phyloP scores from a whole-genome alignment of 2,888 invertebrate genomes.

The Netelia virgata region DNA sequence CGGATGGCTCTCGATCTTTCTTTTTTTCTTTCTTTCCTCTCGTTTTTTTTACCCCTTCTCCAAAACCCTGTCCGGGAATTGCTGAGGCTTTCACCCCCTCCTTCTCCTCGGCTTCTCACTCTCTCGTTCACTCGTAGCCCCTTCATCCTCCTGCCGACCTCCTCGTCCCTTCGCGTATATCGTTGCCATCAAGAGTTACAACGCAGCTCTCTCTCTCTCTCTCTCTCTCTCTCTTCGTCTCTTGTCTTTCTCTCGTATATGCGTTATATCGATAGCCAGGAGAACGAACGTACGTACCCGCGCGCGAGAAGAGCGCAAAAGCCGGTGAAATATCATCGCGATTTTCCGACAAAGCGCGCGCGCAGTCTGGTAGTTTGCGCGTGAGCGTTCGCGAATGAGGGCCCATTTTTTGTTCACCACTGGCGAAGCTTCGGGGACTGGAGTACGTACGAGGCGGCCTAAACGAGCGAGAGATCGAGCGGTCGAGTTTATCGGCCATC shows the following conservation, averaged over 20 bases:
- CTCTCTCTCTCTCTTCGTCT: conserved; percentile 28
- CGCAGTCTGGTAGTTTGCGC: conserved; percentile 73
- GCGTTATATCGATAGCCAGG: conserved; percentile 75
- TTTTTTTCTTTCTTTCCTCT: conserved; percentile 22
- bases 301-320: conserved; percentile 69
- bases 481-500: no score
- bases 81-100: conserved; percentile 21
- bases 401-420: conserved; percentile 78
- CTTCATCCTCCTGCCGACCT: not conserved
- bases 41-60: conserved; percentile 9
- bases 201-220: not conserved
- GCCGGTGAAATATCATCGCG: conserved; percentile 80
- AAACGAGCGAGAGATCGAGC: no score
- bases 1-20: conserved; percentile 37
- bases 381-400: conserved; percentile 81
- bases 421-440: conserved; percentile 26
- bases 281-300: conserved; percentile 42
- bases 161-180: conserved; percentile 18
- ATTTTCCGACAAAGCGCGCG: conserved; percentile 80
- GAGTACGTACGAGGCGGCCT: not conserved
- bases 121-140: not conserved
- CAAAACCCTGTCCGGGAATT: conserved; percentile 29
- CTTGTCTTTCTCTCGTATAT: conserved; percentile 61
- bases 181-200: conserved; percentile 50
- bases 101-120: not conserved